These are phyloP conservation scores for Riptortus pedestris DNA, from an alignment of 1,140 invertebrate genomes.

Conservation along the genomic window DNA sequence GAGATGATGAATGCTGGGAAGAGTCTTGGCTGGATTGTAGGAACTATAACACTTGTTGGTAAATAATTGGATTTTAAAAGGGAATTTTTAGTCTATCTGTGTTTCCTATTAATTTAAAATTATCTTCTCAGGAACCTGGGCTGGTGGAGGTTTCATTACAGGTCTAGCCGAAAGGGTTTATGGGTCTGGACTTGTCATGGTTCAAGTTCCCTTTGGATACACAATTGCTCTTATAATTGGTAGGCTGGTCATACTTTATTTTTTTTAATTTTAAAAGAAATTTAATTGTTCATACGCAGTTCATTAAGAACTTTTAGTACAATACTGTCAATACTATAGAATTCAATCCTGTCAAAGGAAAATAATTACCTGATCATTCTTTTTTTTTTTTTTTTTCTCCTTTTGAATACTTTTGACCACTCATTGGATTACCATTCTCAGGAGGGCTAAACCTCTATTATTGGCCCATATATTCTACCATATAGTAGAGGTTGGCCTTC, in stretches of 20 bases:
- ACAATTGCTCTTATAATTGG: slow-evolving; percentile 62
- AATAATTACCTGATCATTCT: no score
- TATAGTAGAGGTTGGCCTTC: no score
- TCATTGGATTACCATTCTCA: no score
- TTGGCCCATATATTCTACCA: no score
- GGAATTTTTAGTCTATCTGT: neutral
- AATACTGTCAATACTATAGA: no score
- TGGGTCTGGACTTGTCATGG: slow-evolving; percentile 57
- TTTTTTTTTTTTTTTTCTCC: no score
- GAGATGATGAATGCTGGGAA: slow-evolving; percentile 68
- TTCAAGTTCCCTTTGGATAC: slow-evolving; percentile 73
- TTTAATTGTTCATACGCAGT: neutral
- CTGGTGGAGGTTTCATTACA: slow-evolving; percentile 73
- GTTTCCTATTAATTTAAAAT: neutral
- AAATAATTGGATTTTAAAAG: slow-evolving; percentile 32
- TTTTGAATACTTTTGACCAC: no score
- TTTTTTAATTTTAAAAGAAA: neutral
- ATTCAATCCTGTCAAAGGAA: no score
- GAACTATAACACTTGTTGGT: slow-evolving; percentile 68
- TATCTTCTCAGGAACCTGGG: slow-evolving; percentile 55
- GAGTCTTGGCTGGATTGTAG: slow-evolving; percentile 64
- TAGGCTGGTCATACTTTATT: slow-evolving; percentile 35
- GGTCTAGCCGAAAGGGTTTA: slow-evolving; percentile 69
- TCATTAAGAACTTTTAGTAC: no score
- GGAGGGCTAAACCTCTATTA: no score